A percentile compares a stretch with the other conserved stretches of the same genome.
Evolutionary conservation across 1,140 invertebrate genomes (phyloP).

Genomic region (Apis florea): DNA sequence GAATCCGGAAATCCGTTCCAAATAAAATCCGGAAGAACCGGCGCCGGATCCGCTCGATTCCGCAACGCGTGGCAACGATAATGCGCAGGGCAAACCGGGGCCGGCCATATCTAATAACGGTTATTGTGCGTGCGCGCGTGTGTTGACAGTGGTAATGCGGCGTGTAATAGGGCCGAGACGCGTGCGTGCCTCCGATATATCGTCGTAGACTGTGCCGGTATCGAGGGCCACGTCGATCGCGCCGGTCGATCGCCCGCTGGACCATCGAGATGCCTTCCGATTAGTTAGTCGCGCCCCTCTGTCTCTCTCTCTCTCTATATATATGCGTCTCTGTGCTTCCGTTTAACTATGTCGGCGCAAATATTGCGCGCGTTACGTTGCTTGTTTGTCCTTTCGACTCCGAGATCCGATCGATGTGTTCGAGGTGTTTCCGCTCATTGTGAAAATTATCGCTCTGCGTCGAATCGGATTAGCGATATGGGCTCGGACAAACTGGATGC

Average conservation of each 20-base stretch:
- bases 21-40: too few relatives aligned
- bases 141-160: constrained; percentile 66
- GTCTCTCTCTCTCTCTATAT: too few relatives aligned
- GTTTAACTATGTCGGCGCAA: neutral
- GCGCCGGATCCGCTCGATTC: constrained; percentile 45
- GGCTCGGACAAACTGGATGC: too few relatives aligned
- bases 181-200: constrained; percentile 50
- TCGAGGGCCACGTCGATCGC: constrained; percentile 35
- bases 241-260: constrained; percentile 12
- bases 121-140: constrained; percentile 62
- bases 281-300: neutral
- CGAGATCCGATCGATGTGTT: neutral
- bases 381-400: neutral
- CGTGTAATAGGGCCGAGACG: constrained; percentile 62
- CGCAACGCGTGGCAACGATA: constrained; percentile 51
- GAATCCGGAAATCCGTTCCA: too few relatives aligned
- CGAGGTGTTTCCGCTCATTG: neutral
- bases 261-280: constrained; percentile 5
- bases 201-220: constrained; percentile 40
- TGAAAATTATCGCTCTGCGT: neutral
- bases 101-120: constrained; percentile 65
- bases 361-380: constrained; percentile 10
- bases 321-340: constrained; percentile 2
- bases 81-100: constrained; percentile 58
- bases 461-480: neutral